Percentiles rank a stretch among this genome's conserved stretches.
phyloP scores from a whole-genome alignment of 2,888 invertebrate species.

The Parasteatoda lunata region DNA sequence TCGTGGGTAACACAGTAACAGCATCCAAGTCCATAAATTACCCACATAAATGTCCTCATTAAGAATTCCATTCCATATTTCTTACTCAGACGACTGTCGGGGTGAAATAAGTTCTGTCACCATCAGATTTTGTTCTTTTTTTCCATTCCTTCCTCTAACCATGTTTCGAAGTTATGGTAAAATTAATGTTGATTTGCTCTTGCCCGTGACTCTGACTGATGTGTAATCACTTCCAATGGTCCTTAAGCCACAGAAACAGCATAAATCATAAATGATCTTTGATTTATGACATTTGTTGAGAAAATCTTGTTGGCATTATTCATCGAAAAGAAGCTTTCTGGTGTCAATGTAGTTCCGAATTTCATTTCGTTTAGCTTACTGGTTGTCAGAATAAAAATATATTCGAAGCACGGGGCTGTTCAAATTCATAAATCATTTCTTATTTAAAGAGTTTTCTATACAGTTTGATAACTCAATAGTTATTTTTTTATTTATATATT shows the following conservation, averaged over 20 bases:
- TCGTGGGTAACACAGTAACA: background rate
- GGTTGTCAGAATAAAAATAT: no score
- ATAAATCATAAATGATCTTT: slow-evolving; percentile 30
- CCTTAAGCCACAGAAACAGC: background rate
- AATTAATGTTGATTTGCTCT: background rate
- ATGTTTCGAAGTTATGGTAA: background rate
- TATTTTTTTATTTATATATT: no score
- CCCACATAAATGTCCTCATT: slow-evolving; percentile 14
- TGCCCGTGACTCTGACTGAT: background rate
- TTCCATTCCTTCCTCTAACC: background rate
- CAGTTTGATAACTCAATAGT: no score
- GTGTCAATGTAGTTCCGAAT: no score
- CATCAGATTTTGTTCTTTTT: background rate
- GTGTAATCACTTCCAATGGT: background rate
- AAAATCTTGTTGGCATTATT: slow-evolving; percentile 1
- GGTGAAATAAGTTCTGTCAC: slow-evolving; percentile 36
- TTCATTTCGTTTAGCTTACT: no score
- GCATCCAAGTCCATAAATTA: slow-evolving; percentile 31
- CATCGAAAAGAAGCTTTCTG: background rate
- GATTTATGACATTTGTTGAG: slow-evolving; percentile 20
- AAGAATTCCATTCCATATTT: slow-evolving; percentile 21
- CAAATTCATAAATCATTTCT: no score
- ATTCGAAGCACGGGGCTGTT: no score
- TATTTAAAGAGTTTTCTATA: no score
- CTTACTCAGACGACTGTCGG: slow-evolving; percentile 24